Evolutionary conservation across 2,888 invertebrate species (phyloP).

Genomic region (Danaus chrysippus): DNA sequence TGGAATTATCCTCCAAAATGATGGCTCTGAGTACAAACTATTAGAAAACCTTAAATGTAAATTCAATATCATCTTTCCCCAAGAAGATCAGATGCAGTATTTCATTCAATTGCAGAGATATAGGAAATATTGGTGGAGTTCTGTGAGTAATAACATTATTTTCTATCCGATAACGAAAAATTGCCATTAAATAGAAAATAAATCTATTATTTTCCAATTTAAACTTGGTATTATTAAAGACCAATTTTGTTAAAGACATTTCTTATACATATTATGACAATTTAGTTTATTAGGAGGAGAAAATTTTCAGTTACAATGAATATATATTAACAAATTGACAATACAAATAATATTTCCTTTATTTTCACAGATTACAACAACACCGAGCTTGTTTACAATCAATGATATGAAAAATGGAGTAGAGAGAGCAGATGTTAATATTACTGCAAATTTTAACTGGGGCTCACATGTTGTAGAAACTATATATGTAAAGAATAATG

Average conservation of each 20-base stretch:
- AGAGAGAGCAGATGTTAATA: slow-evolving; percentile 74
- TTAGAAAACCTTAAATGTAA: slow-evolving; percentile 45
- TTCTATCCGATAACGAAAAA: slow-evolving; percentile 10
- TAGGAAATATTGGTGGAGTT: slow-evolving; percentile 92
- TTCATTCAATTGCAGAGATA: slow-evolving; percentile 88
- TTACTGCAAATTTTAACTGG: slow-evolving; percentile 82
- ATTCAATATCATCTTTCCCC: slow-evolving; percentile 65
- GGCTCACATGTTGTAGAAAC: slow-evolving; percentile 82
- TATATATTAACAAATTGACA: too few relatives aligned
- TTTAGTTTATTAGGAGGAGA: too few relatives aligned
- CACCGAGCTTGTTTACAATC: slow-evolving; percentile 84
- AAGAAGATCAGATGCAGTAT: slow-evolving; percentile 77
- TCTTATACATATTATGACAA: too few relatives aligned
- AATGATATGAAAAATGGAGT: slow-evolving; percentile 77
- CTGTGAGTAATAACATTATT: slow-evolving; percentile 65
- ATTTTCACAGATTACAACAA: slow-evolving; percentile 80
- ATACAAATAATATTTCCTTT: slow-evolving; percentile 2
- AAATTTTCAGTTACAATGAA: too few relatives aligned
- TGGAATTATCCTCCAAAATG: slow-evolving; percentile 37
- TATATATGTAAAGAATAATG: slow-evolving; percentile 55
- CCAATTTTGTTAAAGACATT: too few relatives aligned
- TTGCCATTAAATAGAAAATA: neutral
- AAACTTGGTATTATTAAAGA: neutral
- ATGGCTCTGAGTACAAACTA: slow-evolving; percentile 34
- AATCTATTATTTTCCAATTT: neutral